A percentile compares a stretch with the other conserved stretches of the same genome.
Conservation (phyloP, 2,113 vertebrate species). For the Sardina pilchardus region DNA sequence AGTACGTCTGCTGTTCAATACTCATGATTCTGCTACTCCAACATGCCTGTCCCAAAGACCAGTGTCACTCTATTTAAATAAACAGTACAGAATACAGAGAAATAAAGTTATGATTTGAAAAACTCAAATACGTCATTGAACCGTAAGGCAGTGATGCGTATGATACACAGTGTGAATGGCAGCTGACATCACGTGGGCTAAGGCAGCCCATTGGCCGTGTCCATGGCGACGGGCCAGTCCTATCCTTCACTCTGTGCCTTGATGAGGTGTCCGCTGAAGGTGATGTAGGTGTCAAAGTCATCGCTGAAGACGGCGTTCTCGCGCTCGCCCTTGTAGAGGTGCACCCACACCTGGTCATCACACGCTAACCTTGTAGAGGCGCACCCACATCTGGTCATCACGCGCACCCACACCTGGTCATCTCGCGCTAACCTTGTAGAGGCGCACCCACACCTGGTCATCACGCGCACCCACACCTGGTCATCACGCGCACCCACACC, state of each 20-base stretch:
- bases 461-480: too few species aligned
- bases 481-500: too few species aligned
- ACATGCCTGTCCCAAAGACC: background rate
- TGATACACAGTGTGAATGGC: background rate
- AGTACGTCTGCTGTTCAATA: background rate
- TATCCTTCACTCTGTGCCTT: conserved; percentile 71
- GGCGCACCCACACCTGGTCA: too few species aligned
- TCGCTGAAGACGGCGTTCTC: too few species aligned
- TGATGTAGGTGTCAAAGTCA: conserved; percentile 87
- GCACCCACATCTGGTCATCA: too few species aligned
- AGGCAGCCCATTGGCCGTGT: background rate
- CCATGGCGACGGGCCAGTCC: background rate
- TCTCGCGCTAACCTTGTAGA: too few species aligned
- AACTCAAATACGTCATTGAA: background rate
- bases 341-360: too few species aligned
- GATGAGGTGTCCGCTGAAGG: conserved; percentile 85
- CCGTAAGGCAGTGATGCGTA: background rate
- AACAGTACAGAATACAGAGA: background rate
- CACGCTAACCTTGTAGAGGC: too few species aligned
- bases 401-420: too few species aligned
- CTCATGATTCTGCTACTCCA: background rate
- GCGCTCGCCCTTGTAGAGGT: too few species aligned
- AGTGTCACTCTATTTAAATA: background rate
- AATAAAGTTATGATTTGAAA: background rate
- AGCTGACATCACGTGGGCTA: background rate